These are phyloP conservation scores for Micronycteris hirsuta DNA, from an alignment of 2,113 vertebrate genomes.

Conservation along the genomic window DNA sequence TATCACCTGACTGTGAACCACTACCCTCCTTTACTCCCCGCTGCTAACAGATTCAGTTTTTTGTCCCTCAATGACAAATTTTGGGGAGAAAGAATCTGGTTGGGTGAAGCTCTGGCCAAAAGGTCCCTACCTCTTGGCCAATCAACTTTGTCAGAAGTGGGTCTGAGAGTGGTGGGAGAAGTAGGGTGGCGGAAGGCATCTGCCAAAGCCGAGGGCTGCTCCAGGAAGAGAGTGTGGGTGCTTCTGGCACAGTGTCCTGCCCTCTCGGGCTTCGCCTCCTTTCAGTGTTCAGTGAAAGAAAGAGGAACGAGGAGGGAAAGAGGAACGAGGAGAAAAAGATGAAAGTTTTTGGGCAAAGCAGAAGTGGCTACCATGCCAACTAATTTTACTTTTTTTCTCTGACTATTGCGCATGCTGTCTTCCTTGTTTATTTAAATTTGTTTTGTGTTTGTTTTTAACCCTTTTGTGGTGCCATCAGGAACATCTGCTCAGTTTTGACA, in stretches of 20 bases:
- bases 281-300: not conserved
- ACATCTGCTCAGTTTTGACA: not conserved
- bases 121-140: not conserved
- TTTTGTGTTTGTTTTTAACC: not conserved
- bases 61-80: not conserved
- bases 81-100: not conserved
- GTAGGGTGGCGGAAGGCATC: not conserved
- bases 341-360: not conserved
- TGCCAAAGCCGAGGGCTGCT: not conserved
- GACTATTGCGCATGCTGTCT: not conserved
- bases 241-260: not conserved
- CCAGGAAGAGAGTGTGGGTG: not conserved
- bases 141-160: not conserved
- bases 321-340: not conserved
- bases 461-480: not conserved
- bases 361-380: not conserved
- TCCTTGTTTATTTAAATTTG: not conserved
- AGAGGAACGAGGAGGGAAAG: not conserved
- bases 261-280: not conserved
- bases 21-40: not conserved
- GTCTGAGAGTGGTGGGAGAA: not conserved
- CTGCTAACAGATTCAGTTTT: not conserved
- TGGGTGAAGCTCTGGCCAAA: not conserved
- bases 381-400: not conserved
- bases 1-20: not conserved